phyloP scores from a whole-genome alignment of 2,888 invertebrate species.

The Drosophila tanythrix region DNA sequence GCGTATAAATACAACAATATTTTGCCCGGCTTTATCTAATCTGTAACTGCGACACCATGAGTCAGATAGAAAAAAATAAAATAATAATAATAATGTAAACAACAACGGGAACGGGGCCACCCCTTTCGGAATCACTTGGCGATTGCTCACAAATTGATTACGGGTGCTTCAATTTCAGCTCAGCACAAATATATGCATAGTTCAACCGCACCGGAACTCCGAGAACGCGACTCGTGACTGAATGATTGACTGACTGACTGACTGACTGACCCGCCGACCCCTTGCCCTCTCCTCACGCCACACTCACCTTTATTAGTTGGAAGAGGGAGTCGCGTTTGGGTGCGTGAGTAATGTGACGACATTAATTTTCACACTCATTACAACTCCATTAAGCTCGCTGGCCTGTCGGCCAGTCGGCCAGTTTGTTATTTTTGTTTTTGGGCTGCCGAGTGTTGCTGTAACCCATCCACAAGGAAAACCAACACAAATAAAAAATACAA shows the following conservation, averaged over 20 bases:
- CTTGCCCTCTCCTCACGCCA: not conserved
- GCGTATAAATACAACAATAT: slow-evolving; percentile 12
- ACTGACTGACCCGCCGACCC: not conserved
- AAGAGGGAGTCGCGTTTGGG: slow-evolving; percentile 44
- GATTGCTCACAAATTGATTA: slow-evolving; percentile 48
- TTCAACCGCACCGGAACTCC: slow-evolving; percentile 8
- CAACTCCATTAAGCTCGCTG: slow-evolving; percentile 72
- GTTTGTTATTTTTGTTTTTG: slow-evolving; percentile 33
- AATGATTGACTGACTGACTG: not conserved
- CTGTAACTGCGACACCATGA: slow-evolving; percentile 36
- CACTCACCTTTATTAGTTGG: not conserved
- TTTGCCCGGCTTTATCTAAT: slow-evolving; percentile 31
- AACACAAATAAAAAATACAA: not conserved
- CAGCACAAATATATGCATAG: slow-evolving; percentile 66
- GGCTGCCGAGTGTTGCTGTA: slow-evolving; percentile 15
- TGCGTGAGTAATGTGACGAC: slow-evolving; percentile 81
- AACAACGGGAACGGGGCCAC: slow-evolving; percentile 2
- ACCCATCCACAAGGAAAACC: not conserved
- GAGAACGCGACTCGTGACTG: slow-evolving; percentile 7
- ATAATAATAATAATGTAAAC: not conserved
- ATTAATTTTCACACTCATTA: slow-evolving; percentile 81
- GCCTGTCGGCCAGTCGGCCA: slow-evolving; percentile 45
- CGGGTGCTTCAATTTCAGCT: slow-evolving; percentile 53
- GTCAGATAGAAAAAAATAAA: slow-evolving; percentile 32
- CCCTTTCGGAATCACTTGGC: slow-evolving; percentile 28